phyloP scores from a whole-genome alignment of 2,797 vertebrate genomes.

The Steatocranus sp. region DNA sequence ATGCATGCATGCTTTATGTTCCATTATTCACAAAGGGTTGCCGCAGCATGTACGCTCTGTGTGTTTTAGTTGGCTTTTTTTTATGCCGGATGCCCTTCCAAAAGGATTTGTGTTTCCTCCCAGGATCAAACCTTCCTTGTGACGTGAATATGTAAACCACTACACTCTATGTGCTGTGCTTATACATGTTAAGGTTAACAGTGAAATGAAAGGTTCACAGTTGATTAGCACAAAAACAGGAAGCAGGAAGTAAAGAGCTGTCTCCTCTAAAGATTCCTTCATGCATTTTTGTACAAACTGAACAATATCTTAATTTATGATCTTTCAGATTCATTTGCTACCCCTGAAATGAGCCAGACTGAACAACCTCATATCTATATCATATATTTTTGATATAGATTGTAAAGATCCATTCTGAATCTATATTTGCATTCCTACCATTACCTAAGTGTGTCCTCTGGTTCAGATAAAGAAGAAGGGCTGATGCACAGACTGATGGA shows the following conservation, averaged over 20 bases:
- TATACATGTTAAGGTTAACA: neutral
- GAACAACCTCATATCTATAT: too few relatives aligned
- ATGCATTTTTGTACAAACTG: neutral
- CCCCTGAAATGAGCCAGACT: neutral
- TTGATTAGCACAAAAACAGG: neutral
- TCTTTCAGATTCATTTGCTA: neutral
- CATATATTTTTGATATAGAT: neutral
- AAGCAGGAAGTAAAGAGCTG: neutral
- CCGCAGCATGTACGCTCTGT: neutral
- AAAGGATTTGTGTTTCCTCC: neutral
- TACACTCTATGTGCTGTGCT: neutral
- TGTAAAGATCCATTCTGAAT: neutral
- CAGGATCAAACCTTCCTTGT: neutral
- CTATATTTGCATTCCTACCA: neutral
- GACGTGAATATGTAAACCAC: neutral
- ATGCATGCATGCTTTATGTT: neutral
- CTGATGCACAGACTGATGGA: neutral
- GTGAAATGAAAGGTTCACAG: neutral
- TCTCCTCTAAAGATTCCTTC: neutral
- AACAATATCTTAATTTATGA: neutral
- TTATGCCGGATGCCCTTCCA: neutral
- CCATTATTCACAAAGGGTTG: neutral
- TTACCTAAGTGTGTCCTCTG: neutral
- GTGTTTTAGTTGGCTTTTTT: neutral
- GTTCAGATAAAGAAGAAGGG: neutral